Percentiles rank a stretch among this genome's conserved stretches.
These are phyloP conservation scores for Halictus ligatus DNA, from an alignment of 2,888 invertebrate genomes.

Conservation along the genomic window DNA sequence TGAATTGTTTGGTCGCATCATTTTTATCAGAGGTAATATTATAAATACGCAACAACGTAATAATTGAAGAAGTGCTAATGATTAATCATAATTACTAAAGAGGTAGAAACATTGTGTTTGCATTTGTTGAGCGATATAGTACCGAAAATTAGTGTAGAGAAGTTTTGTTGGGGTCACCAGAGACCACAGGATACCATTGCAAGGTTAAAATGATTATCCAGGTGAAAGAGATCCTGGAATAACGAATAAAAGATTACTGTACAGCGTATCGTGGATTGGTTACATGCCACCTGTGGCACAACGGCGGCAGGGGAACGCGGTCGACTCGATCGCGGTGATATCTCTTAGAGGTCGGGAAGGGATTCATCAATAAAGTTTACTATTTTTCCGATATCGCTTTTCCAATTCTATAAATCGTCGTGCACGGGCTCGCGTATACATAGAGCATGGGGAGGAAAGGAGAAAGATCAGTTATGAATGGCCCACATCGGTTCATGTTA, in stretches of 20 bases:
- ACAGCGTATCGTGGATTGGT: slow-evolving; percentile 66
- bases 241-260: slow-evolving; percentile 51
- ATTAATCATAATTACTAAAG: not conserved
- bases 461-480: slow-evolving; percentile 73
- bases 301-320: slow-evolving; percentile 68
- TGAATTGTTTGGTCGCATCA: too few species aligned
- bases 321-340: slow-evolving; percentile 73
- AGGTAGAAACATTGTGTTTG: not conserved
- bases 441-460: slow-evolving; percentile 43
- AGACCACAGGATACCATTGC: not conserved
- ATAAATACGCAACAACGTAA: not conserved
- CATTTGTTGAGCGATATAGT: not conserved
- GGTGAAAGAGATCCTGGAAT: not conserved
- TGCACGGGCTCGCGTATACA: slow-evolving; percentile 54
- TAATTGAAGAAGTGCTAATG: not conserved
- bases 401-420: slow-evolving; percentile 74
- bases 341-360: slow-evolving; percentile 75
- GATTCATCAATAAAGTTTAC: slow-evolving; percentile 76
- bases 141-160: not conserved
- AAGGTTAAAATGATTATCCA: slow-evolving; percentile 1
- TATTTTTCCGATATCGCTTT: slow-evolving; percentile 74
- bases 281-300: slow-evolving; percentile 73
- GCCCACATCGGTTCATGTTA: slow-evolving; percentile 76
- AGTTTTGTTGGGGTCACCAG: not conserved
- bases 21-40: too few species aligned